A percentile compares a stretch with the other conserved stretches of the same genome.
These are phyloP conservation scores for Melanchra persicariae DNA, from an alignment of 2,888 invertebrate genomes.

Conservation along the genomic window DNA sequence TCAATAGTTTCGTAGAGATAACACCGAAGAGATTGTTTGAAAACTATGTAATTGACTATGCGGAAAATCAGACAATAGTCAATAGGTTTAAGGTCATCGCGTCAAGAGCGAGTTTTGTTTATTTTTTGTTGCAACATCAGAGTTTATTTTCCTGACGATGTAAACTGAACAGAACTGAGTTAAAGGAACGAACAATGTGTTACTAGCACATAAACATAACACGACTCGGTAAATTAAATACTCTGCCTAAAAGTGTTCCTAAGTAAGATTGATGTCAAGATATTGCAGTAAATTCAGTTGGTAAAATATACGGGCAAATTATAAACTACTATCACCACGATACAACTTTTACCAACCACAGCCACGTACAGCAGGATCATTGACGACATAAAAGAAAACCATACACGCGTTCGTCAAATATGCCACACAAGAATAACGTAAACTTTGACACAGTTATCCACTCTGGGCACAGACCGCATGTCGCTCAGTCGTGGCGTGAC, in stretches of 20 bases:
- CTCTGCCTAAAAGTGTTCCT: not conserved
- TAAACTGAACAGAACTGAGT: not conserved
- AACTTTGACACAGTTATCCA: not conserved
- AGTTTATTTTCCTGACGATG: constrained; percentile 22
- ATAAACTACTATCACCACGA: not conserved
- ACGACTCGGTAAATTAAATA: not conserved
- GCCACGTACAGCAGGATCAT: not conserved
- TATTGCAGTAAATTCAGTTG: not conserved
- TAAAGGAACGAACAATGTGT: not conserved
- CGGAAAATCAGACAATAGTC: constrained; percentile 47
- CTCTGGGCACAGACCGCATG: constrained; percentile 46
- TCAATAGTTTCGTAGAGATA: constrained; percentile 25
- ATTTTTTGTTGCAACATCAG: constrained; percentile 36
- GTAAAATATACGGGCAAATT: not conserved
- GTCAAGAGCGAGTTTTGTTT: constrained; percentile 25
- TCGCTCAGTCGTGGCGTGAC: constrained; percentile 31
- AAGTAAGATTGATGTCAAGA: not conserved
- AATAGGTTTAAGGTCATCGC: constrained; percentile 31
- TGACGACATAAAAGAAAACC: not conserved
- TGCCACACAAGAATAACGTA: not conserved
- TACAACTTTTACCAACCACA: not conserved
- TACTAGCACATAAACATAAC: not conserved
- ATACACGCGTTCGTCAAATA: constrained; percentile 1
- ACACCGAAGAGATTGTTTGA: constrained; percentile 29
- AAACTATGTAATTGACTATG: constrained; percentile 1